phyloP scores from a whole-genome alignment of 2,888 invertebrate species.

The Sminthurinus aureus region DNA sequence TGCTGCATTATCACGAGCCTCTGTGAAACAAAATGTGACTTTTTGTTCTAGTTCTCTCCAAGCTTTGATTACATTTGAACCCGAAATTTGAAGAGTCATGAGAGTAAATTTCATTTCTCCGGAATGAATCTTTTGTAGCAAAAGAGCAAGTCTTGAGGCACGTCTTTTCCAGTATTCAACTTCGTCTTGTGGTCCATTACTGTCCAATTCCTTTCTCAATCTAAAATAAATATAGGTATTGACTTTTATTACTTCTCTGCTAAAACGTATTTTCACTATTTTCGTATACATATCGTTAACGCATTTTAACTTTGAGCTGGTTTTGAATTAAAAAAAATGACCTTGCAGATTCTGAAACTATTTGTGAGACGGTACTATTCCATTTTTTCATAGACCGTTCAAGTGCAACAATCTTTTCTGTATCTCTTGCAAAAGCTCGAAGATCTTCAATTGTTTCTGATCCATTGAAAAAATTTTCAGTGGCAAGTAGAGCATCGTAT shows the following conservation, averaged over 20 bases:
- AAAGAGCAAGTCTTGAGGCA: slow-evolving; percentile 90
- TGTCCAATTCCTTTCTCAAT: slow-evolving; percentile 87
- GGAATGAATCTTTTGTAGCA: slow-evolving; percentile 65
- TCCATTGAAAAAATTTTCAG: slow-evolving; percentile 55
- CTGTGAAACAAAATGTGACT: slow-evolving; percentile 93
- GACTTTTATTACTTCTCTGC: no score
- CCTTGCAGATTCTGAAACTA: slow-evolving; percentile 86
- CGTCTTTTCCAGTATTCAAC: slow-evolving; percentile 96
- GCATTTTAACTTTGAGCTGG: no score
- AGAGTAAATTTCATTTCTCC: slow-evolving; percentile 68
- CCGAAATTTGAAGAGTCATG: slow-evolving; percentile 76
- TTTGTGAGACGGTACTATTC: slow-evolving; percentile 67
- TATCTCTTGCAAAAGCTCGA: slow-evolving; percentile 71
- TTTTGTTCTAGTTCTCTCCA: slow-evolving; percentile 89
- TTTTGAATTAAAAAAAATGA: no score
- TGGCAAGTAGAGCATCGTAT: slow-evolving; percentile 46
- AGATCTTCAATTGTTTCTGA: slow-evolving; percentile 69
- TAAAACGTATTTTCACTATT: no score
- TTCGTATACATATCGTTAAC: no score
- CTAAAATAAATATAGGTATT: slow-evolving; percentile 63
- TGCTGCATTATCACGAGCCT: slow-evolving; percentile 94
- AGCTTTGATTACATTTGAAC: slow-evolving; percentile 78
- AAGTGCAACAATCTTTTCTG: slow-evolving; percentile 71
- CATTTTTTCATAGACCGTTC: slow-evolving; percentile 80
- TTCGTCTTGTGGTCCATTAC: slow-evolving; percentile 90